Evolutionary conservation across 1,140 invertebrate species (phyloP).

Genomic region (Dufourea novaeangliae): DNA sequence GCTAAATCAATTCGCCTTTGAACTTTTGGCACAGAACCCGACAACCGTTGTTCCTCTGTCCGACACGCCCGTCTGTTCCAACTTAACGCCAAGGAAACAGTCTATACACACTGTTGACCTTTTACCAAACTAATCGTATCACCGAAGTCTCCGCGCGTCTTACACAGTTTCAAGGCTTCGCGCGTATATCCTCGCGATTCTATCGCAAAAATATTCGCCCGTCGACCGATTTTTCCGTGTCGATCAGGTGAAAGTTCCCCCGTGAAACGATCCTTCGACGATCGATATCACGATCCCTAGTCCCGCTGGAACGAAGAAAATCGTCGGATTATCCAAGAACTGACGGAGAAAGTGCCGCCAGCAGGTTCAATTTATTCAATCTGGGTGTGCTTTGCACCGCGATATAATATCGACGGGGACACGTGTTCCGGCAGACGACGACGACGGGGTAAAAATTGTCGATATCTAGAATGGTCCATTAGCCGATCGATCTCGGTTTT

Average conservation of each 20-base stretch:
- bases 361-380: neutral
- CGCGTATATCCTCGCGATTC: neutral
- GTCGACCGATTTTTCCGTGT: too few species aligned
- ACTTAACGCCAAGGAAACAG: neutral
- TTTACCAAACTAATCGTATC: neutral
- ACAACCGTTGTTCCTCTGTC: neutral
- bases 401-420: neutral
- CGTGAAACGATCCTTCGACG: too few species aligned
- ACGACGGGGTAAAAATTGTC: neutral
- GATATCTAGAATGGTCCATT: neutral
- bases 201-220: too few species aligned
- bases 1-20: slow-evolving; percentile 4
- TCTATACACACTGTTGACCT: neutral
- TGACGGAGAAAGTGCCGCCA: too few species aligned
- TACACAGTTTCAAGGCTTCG: neutral
- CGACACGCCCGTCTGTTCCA: neutral
- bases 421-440: slow-evolving; percentile 15
- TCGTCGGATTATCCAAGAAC: too few species aligned
- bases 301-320: too few species aligned
- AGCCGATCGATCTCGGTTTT: neutral
- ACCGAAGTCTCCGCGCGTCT: neutral
- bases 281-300: too few species aligned
- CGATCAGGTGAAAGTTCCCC: too few species aligned
- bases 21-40: slow-evolving; percentile 1
- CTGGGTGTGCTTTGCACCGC: too few species aligned